These are phyloP conservation scores for Parnassius orleans DNA, from an alignment of 2,888 invertebrate genomes.

Conservation along the genomic window DNA sequence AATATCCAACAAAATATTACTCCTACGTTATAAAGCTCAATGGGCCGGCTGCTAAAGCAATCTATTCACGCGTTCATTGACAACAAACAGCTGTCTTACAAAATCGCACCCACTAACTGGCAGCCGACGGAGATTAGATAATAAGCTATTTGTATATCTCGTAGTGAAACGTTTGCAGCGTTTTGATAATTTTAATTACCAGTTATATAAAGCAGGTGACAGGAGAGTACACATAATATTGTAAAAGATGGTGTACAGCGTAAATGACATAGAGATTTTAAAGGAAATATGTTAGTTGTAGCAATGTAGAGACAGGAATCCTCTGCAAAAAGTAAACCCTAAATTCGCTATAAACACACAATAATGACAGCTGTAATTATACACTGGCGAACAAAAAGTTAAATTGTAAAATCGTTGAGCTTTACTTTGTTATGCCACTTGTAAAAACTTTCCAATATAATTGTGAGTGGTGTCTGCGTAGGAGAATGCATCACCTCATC, in stretches of 20 bases:
- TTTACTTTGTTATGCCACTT: too few relatives aligned
- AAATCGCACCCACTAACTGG: slow-evolving; percentile 30
- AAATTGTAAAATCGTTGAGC: too few relatives aligned
- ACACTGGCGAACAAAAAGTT: too few relatives aligned
- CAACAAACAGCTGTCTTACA: slow-evolving; percentile 44
- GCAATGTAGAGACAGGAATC: too few relatives aligned
- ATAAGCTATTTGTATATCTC: slow-evolving; percentile 27
- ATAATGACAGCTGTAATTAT: too few relatives aligned
- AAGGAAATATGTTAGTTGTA: not conserved
- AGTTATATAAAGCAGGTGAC: slow-evolving; percentile 18
- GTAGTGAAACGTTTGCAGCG: slow-evolving; percentile 25
- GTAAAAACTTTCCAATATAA: too few relatives aligned
- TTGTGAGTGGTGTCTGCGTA: too few relatives aligned
- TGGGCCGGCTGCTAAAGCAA: slow-evolving; percentile 33
- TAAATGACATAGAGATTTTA: too few relatives aligned
- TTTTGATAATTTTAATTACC: slow-evolving; percentile 19
- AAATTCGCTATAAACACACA: too few relatives aligned
- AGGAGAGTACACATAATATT: not conserved
- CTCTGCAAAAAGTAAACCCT: too few relatives aligned
- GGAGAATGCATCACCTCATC: too few relatives aligned
- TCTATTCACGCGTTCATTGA: slow-evolving; percentile 55
- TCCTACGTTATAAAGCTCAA: slow-evolving; percentile 11
- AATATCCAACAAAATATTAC: not conserved
- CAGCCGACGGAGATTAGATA: slow-evolving; percentile 35
- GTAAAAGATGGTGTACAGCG: not conserved